Evolutionary conservation across 2,888 invertebrate species (phyloP).

Genomic region (Ichneumoninae sp.): DNA sequence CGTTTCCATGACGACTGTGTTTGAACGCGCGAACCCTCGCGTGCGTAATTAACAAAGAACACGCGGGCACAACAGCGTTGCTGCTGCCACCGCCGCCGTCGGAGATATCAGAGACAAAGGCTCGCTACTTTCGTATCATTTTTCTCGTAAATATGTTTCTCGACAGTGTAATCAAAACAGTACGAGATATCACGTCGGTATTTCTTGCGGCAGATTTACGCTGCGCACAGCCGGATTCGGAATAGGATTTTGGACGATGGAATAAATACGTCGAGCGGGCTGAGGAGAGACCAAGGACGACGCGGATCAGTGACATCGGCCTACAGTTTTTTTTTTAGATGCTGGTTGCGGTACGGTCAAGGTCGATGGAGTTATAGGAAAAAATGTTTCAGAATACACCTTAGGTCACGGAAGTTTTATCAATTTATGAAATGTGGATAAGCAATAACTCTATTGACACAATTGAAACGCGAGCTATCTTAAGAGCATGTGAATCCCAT

Average conservation of each 20-base stretch:
- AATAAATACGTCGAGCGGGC: neutral
- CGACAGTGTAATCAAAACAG: conserved; percentile 34
- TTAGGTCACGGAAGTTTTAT: no score
- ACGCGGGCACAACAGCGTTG: conserved; percentile 17
- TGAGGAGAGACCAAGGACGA: neutral
- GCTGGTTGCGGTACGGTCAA: neutral
- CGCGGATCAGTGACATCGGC: neutral
- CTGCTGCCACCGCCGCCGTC: neutral
- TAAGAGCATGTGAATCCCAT: no score
- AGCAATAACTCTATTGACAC: no score
- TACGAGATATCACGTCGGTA: neutral
- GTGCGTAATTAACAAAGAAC: conserved; percentile 49
- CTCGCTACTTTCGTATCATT: conserved; percentile 10
- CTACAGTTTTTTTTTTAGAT: neutral
- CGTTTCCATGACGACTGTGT: conserved; percentile 3
- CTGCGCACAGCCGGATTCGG: neutral
- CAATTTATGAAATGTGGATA: no score
- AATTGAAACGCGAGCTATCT: no score
- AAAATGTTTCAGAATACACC: no score
- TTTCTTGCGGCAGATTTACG: conserved; percentile 5
- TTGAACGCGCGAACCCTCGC: neutral
- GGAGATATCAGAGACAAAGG: conserved; percentile 33
- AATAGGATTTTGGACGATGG: neutral
- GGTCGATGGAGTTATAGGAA: no score
- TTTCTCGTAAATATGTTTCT: conserved; percentile 12